Evolutionary conservation across 2,888 invertebrate species (phyloP), one percentile per base, ranked within the genome.

Genomic region (Polymixis flavicincta): DNA sequence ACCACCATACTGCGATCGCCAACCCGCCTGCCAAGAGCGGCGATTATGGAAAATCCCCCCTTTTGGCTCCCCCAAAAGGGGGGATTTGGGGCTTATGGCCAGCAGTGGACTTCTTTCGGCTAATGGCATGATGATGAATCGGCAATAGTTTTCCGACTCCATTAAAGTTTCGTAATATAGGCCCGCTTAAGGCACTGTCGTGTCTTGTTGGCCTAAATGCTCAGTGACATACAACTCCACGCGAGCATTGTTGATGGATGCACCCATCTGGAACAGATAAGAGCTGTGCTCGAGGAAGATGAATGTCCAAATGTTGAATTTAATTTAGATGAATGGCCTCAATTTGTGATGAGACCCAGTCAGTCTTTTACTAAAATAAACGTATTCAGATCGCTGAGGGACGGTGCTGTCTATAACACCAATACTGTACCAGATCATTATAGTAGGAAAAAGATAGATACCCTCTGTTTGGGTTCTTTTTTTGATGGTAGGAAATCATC

Each of bases 161-260:
- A 59, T 52, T 59, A 32, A 6, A 45, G 42, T 76, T 61, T 67
- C 37, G n/a, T 48, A 57, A 54, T n/a, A 22, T 22, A 17, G 64
- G 25, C 25, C 22, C 79, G 37, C 25, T n/a, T 37, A 25, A 19
- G 32, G 32, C 52, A n/a, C 22, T 52, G 50, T 52, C 32, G 28
- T 60, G 32, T 25, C 59, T 48, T 22, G 63, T 42, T 57, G 82
- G 48, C 70, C 82, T 52, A 70, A 82, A 84, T 82, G 82, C 64
- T 71, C 82, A 68, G 76, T 84, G 82, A 76, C 82, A 82, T 60
- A 67, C 75, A 71, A 74, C 42, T 50, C n/a, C 42, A 48, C 37
- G 70, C 84, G 63, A 80, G 66, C 85, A 80, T 80, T 80, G 82
- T 80, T 82, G 70, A 82, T 71, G 50, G 85, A 81, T 81, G 82